Percentiles rank a stretch among this genome's conserved stretches.
These are phyloP conservation scores for Hoplodrina blanda DNA, from an alignment of 2,888 invertebrate species.

Conservation along the genomic window DNA sequence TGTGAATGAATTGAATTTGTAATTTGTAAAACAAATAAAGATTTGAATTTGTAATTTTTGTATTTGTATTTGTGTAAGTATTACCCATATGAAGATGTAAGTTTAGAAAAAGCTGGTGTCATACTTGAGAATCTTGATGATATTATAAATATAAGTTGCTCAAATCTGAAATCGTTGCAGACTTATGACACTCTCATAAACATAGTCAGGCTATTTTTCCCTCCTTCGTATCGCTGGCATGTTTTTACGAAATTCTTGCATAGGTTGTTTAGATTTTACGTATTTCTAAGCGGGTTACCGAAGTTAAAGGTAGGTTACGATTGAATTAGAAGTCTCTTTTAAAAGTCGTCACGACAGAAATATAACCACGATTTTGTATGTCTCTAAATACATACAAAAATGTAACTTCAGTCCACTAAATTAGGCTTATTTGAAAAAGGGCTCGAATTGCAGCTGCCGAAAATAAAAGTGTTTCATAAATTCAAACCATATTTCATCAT, in stretches of 20 bases:
- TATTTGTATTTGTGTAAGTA: conserved; percentile 1
- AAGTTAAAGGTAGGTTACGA: conserved; percentile 5
- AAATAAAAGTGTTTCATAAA: conserved; percentile 34
- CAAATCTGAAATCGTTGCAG: too few relatives aligned
- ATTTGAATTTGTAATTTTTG: conserved; percentile 21
- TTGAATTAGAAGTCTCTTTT: conserved; percentile 7
- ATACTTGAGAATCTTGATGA: too few relatives aligned
- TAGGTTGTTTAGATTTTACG: too few relatives aligned
- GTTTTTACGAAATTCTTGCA: too few relatives aligned
- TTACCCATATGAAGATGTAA: not conserved
- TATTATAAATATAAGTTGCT: too few relatives aligned
- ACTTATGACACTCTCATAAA: too few relatives aligned
- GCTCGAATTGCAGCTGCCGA: conserved; percentile 50
- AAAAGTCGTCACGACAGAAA: conserved; percentile 3
- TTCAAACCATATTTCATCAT: conserved; percentile 44
- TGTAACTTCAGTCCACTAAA: conserved; percentile 30
- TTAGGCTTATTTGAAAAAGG: conserved; percentile 31
- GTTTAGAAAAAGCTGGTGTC: not conserved
- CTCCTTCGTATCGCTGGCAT: too few relatives aligned
- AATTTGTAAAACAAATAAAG: too few relatives aligned
- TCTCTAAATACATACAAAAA: conserved; percentile 31
- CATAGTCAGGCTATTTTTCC: too few relatives aligned
- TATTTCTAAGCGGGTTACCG: not conserved
- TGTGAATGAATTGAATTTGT: conserved; percentile 24
- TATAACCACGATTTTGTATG: not conserved